Conservation (phyloP, 2,797 vertebrate species). For the Bradypodion pumilum region DNA sequence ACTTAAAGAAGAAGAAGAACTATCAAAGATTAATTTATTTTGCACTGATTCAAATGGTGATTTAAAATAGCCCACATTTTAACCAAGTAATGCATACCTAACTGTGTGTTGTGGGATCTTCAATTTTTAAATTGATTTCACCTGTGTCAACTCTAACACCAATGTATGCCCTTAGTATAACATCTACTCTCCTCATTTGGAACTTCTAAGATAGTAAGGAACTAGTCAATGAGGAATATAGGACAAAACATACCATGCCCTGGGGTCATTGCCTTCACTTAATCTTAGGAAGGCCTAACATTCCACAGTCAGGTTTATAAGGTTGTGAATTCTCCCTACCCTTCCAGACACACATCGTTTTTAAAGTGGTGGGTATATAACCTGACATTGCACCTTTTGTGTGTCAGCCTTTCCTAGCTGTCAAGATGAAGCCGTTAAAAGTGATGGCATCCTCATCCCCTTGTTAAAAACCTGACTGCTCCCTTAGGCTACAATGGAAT, state of each 20-base stretch:
- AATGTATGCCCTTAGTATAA: neutral
- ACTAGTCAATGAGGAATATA: neutral
- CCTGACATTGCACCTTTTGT: conserved; percentile 60
- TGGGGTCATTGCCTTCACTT: neutral
- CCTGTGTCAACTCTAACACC: too few relatives aligned
- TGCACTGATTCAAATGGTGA: too few relatives aligned
- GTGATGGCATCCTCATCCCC: conserved; percentile 25
- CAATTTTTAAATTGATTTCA: too few relatives aligned
- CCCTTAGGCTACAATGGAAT: conserved; percentile 58
- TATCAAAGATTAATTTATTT: too few relatives aligned
- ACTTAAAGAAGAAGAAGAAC: too few relatives aligned
- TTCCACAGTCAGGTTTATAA: conserved; percentile 1
- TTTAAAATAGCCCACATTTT: too few relatives aligned
- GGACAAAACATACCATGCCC: neutral
- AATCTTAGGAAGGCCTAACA: neutral
- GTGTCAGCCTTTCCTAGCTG: conserved; percentile 38
- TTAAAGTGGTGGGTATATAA: neutral
- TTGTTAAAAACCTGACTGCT: conserved; percentile 59
- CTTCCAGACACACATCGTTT: neutral
- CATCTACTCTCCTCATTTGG: neutral
- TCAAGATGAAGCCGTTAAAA: conserved; percentile 47
- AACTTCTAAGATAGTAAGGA: neutral
- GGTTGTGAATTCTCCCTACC: neutral
- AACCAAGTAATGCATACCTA: too few relatives aligned
- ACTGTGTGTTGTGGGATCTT: too few relatives aligned